These are phyloP conservation scores for Yasuhikotakia modesta DNA, from an alignment of 2,797 vertebrate species.

Conservation along the genomic window DNA sequence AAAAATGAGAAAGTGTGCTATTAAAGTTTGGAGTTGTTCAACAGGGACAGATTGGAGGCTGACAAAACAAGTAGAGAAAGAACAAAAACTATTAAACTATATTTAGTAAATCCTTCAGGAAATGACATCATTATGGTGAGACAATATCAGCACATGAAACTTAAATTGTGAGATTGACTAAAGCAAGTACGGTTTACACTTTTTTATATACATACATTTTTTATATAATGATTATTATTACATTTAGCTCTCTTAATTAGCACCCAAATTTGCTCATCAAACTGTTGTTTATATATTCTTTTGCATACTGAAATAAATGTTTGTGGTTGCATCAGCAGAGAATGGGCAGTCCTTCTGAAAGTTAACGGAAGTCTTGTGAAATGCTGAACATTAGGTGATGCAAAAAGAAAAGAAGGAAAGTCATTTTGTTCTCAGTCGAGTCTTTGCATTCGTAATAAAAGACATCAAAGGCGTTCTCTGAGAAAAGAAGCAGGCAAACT, in stretches of 20 bases:
- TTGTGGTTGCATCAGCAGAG: not conserved
- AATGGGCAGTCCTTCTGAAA: not conserved
- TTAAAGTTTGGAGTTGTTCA: constrained; percentile 19
- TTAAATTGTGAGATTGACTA: too few species aligned
- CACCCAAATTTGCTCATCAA: not conserved
- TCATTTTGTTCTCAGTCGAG: constrained; percentile 2
- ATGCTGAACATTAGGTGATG: not conserved
- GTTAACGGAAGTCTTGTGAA: not conserved
- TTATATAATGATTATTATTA: too few species aligned
- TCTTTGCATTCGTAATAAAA: constrained; percentile 15
- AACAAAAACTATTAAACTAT: not conserved
- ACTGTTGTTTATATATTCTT: not conserved
- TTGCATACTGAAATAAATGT: not conserved
- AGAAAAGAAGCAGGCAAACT: not conserved
- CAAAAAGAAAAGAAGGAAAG: not conserved
- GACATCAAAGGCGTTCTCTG: not conserved
- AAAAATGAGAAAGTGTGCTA: constrained; percentile 8
- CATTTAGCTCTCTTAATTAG: not conserved
- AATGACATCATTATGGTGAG: not conserved
- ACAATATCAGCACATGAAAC: not conserved
- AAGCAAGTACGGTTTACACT: too few species aligned
- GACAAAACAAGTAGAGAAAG: not conserved
- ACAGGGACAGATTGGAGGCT: not conserved
- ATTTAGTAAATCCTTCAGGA: not conserved
- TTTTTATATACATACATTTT: too few species aligned